These are phyloP conservation scores for Drosophila flavopinicola DNA, from an alignment of 2,888 invertebrate species.

Conservation along the genomic window DNA sequence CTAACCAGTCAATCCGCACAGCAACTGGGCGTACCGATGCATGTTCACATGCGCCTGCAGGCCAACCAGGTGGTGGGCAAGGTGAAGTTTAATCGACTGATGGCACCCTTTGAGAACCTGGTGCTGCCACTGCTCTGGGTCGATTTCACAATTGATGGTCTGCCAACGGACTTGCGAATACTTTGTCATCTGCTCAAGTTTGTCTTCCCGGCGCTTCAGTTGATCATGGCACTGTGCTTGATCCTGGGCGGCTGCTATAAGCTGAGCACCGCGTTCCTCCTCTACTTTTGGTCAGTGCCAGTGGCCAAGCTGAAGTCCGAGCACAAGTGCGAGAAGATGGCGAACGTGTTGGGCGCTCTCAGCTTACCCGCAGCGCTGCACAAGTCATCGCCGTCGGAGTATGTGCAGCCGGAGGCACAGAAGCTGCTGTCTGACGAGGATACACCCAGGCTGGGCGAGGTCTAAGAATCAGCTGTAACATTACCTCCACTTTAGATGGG, in stretches of 20 bases:
- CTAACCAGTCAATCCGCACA: constrained; percentile 77
- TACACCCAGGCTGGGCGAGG: constrained; percentile 27
- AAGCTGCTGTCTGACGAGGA: constrained; percentile 40
- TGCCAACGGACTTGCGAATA: constrained; percentile 84
- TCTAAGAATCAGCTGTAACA: constrained; percentile 16
- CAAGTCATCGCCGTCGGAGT: constrained; percentile 32
- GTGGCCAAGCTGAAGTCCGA: constrained; percentile 39
- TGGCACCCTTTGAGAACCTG: constrained; percentile 87
- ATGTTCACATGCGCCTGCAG: constrained; percentile 88
- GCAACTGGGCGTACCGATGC: constrained; percentile 88
- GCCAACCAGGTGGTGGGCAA: constrained; percentile 89
- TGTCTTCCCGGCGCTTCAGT: constrained; percentile 85
- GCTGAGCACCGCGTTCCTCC: constrained; percentile 80
- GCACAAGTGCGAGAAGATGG: constrained; percentile 39
- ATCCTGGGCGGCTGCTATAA: constrained; percentile 85
- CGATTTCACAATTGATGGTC: constrained; percentile 85
- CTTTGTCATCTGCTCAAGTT: constrained; percentile 85
- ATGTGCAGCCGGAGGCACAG: constrained; percentile 47
- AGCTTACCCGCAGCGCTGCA: constrained; percentile 36
- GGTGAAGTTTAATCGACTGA: constrained; percentile 87
- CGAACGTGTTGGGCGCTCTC: constrained; percentile 24
- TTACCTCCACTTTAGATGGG: constrained; percentile 33
- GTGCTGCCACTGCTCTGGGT: constrained; percentile 90
- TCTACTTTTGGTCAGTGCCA: constrained; percentile 72
- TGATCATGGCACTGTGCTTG: constrained; percentile 85